Evolutionary conservation across 2,113 vertebrate genomes (phyloP).

Genomic region (Crotalus tigris): DNA sequence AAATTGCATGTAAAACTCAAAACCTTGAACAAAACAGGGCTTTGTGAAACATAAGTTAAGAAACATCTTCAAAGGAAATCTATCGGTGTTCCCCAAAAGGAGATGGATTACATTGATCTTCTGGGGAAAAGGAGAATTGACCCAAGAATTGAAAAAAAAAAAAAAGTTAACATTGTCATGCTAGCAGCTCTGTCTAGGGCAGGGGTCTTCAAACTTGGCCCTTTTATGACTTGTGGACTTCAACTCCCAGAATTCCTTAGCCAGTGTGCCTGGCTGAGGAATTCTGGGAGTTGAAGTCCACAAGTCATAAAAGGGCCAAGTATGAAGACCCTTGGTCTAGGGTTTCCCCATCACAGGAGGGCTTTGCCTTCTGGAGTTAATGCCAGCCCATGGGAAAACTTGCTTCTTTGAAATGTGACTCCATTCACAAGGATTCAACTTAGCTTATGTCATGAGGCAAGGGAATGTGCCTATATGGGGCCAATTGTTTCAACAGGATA

Average conservation of each 20-base stretch:
- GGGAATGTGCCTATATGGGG: not conserved
- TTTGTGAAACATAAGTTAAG: not conserved
- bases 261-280: no score
- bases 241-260: no score
- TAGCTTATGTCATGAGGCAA: not conserved
- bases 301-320: no score
- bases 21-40: not conserved
- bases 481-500: not conserved
- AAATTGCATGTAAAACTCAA: not conserved
- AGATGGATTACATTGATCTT: not conserved
- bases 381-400: not conserved
- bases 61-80: not conserved
- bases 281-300: no score
- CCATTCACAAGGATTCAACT: not conserved
- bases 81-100: not conserved
- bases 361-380: not conserved
- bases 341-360: not conserved
- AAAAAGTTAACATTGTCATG: not conserved
- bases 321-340: not conserved
- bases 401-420: not conserved
- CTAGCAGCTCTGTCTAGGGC: not conserved
- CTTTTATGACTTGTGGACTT: no score
- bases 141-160: not conserved
- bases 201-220: not conserved
- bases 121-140: not conserved